A percentile compares a stretch with the other conserved stretches of the same genome.
phyloP scores from a whole-genome alignment of 64 coral and sea anemone genomes.

The Acropora tenuis region DNA sequence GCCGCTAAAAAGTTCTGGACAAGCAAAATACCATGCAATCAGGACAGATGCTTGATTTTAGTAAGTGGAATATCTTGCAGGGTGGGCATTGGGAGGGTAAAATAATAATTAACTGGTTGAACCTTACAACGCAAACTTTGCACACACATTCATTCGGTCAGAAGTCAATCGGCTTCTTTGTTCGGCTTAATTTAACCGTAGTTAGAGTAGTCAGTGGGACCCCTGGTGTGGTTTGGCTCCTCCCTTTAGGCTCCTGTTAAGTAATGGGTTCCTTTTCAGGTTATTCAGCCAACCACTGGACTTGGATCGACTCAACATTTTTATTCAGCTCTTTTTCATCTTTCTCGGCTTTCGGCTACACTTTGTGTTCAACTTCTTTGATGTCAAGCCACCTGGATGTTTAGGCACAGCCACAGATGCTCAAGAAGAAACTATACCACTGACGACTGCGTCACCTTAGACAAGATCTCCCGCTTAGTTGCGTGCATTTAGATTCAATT shows the following conservation, averaged over 20 bases:
- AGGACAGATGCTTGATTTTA: neutral
- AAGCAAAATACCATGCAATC: neutral
- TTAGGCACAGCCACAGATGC: neutral
- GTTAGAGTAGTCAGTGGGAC: neutral
- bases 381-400: neutral
- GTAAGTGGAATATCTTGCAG: neutral
- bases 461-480: neutral
- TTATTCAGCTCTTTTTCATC: neutral
- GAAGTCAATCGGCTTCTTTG: conserved; percentile 9
- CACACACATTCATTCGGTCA: conserved; percentile 15
- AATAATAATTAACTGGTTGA: neutral
- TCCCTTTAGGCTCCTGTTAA: neutral
- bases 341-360: neutral
- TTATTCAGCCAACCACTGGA: neutral
- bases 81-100: neutral
- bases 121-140: conserved; percentile 14
- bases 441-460: neutral
- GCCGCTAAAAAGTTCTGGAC: no score
- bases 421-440: neutral
- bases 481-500: conserved; percentile 1
- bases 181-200: conserved; percentile 18
- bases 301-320: neutral
- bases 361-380: neutral
- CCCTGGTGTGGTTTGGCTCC: neutral
- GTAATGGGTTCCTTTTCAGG: conserved; percentile 15